Percentiles rank a stretch among this genome's conserved stretches.
phyloP scores from a whole-genome alignment of 2,113 vertebrate species.

The Andinoacara biseriatus region DNA sequence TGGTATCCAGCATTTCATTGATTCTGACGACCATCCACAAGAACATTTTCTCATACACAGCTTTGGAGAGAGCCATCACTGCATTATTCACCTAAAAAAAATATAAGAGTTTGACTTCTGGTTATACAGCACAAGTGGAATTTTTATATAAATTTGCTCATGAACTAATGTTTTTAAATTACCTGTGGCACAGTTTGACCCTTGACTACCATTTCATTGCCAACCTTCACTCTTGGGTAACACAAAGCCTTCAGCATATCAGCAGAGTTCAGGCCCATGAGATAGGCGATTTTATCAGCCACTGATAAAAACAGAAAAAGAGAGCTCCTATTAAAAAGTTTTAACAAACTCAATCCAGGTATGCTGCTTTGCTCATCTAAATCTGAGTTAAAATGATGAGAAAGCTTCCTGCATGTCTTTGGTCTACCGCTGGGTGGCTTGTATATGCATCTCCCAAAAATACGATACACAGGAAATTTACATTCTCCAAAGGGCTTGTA shows the following conservation, averaged over 20 bases:
- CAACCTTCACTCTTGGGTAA: slow-evolving; percentile 80
- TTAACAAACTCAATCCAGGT: neutral
- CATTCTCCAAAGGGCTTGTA: neutral
- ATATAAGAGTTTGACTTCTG: neutral
- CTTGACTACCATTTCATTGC: slow-evolving; percentile 82
- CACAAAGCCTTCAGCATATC: slow-evolving; percentile 80
- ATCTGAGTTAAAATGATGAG: neutral
- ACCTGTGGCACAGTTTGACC: slow-evolving; percentile 81
- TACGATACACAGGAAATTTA: neutral
- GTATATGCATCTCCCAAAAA: neutral
- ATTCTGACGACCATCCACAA: slow-evolving; percentile 81
- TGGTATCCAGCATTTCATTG: slow-evolving; percentile 80
- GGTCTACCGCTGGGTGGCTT: neutral
- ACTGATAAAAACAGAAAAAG: neutral
- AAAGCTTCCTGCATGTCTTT: neutral
- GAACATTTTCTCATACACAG: slow-evolving; percentile 85
- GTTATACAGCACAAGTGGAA: neutral
- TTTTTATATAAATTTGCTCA: slow-evolving; percentile 6
- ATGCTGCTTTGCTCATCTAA: neutral
- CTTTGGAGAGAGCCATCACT: slow-evolving; percentile 76
- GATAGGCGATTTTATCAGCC: slow-evolving; percentile 82
- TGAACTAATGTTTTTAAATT: neutral
- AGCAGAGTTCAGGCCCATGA: slow-evolving; percentile 82
- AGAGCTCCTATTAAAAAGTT: neutral
- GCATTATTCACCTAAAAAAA: slow-evolving; percentile 72